Base-by-base conservation (phyloP, 2,797 vertebrate genomes). In the Ibycter americanus region DNA sequence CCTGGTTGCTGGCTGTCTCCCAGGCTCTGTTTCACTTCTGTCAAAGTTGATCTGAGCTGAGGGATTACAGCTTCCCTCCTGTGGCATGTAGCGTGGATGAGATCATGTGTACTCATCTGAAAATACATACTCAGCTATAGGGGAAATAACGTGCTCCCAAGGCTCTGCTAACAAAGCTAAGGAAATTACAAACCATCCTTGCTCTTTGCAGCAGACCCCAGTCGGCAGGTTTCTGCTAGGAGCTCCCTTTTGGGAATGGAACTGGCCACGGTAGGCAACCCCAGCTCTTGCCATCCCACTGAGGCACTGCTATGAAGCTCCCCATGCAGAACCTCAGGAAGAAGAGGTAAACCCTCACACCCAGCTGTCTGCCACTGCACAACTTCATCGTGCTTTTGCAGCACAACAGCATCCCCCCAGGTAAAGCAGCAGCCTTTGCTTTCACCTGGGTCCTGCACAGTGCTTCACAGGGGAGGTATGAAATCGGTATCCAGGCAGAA, bases 141-240 rank as follows among this genome's bases (percentile, higher is more conserved):
- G 38, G 44, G 47, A 54, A 54, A 23, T 4, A 29, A 6, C 13
- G 22, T 0, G 0, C 32, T 55, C 56, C 61, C 0, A 3, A 71
- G 63, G n/a, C 14, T 51, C 66, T 70, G 52, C 42, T 47, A 5
- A 52, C n/a, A 52, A 34, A 85, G 16, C 68, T 23, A 31, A 40
- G 54, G 77, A 21, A 54, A 36, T 54, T 21, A 18, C 1, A 56
- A 66, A 71, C 23, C 25, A 9, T 25, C 27, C 17, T 70, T 49
- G 54, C 72, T 61, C 65, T 65, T 66, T 61, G 40, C 72, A 89
- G 40, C 42, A 38, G 65, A 5, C 11, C 54, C 58, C 61, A n/a
- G n/a, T 11, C 3, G 3, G 40, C 27, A 66, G 36, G n/a, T 70
- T 40, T 17, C 76, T 27, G 22, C 55, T 27, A 12, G 36, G 26